A percentile compares a stretch with the other conserved stretches of the same genome.
Evolutionary conservation across 2,888 invertebrate genomes (phyloP).

Genomic region (Diarsia brunnea): DNA sequence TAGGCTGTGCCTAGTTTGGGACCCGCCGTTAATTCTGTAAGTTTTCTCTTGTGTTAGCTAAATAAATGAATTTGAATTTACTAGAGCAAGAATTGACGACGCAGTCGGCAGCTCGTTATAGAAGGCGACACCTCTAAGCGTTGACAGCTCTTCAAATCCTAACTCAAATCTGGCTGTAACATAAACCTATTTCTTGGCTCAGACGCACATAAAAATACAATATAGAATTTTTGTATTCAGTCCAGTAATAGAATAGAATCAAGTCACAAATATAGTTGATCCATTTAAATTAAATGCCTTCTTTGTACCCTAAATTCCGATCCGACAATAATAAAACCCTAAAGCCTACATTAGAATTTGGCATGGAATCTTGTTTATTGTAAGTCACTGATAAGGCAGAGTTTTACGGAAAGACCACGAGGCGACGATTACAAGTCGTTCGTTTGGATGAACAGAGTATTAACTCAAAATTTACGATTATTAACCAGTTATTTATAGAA

Average conservation of each 20-base stretch:
- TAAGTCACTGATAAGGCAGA: slow-evolving; percentile 38
- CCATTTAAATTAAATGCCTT: slow-evolving; percentile 36
- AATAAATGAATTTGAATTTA: no score
- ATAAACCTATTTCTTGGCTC: not conserved
- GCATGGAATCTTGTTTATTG: slow-evolving; percentile 26
- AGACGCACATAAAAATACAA: not conserved
- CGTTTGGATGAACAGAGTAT: no score
- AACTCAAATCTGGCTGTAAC: not conserved
- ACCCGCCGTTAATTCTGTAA: no score
- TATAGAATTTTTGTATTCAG: not conserved
- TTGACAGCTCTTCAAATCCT: not conserved
- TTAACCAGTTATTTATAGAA: no score
- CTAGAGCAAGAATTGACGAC: no score
- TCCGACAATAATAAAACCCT: slow-evolving; percentile 26
- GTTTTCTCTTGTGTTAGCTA: no score
- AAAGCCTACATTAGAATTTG: slow-evolving; percentile 39
- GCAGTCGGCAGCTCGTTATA: no score
- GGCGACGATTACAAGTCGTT: slow-evolving; percentile 6
- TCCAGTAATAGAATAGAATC: not conserved
- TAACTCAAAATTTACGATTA: no score
- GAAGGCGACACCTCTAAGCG: not conserved
- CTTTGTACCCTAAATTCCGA: slow-evolving; percentile 33
- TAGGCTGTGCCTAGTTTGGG: no score
- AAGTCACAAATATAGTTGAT: slow-evolving; percentile 21
- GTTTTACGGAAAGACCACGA: slow-evolving; percentile 26